phyloP scores from a whole-genome alignment of 2,888 invertebrate species.

The Rhodophaea formosa region DNA sequence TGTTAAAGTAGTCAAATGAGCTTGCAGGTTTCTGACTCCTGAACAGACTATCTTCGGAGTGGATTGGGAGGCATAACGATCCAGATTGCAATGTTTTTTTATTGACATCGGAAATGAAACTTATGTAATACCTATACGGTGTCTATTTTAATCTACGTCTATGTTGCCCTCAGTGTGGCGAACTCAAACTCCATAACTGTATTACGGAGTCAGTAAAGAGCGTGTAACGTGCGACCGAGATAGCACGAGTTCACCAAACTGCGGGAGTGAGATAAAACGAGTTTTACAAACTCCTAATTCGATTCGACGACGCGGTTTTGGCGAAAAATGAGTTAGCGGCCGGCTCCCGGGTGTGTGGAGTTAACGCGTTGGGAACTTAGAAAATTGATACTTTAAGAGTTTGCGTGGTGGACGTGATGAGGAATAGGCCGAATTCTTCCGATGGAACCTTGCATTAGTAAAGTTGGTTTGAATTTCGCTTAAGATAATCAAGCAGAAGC shows the following conservation, averaged over 20 bases:
- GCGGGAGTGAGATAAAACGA: constrained; percentile 42
- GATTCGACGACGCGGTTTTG: constrained; percentile 35
- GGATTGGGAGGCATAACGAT: too few species aligned
- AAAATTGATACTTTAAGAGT: constrained; percentile 13
- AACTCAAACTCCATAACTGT: constrained; percentile 38
- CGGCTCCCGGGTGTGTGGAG: constrained; percentile 4
- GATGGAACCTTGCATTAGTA: not conserved
- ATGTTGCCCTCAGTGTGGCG: constrained; percentile 5
- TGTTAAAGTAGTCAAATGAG: too few species aligned
- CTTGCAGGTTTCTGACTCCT: too few species aligned
- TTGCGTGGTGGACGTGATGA: not conserved
- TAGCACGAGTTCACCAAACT: constrained; percentile 42
- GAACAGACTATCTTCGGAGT: too few species aligned
- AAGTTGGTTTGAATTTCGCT: too few species aligned
- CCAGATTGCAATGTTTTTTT: too few species aligned
- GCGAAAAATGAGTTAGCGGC: constrained; percentile 35
- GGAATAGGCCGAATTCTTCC: not conserved
- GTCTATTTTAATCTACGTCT: too few species aligned
- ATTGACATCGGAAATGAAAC: too few species aligned
- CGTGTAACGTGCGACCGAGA: constrained; percentile 53
- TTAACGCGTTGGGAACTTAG: constrained; percentile 5
- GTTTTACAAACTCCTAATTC: constrained; percentile 44
- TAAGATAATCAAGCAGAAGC: too few species aligned
- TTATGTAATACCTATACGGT: too few species aligned
- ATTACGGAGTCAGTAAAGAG: constrained; percentile 60